phyloP scores from a whole-genome alignment of 2,888 invertebrate genomes.

The Metallyticus violacea region DNA sequence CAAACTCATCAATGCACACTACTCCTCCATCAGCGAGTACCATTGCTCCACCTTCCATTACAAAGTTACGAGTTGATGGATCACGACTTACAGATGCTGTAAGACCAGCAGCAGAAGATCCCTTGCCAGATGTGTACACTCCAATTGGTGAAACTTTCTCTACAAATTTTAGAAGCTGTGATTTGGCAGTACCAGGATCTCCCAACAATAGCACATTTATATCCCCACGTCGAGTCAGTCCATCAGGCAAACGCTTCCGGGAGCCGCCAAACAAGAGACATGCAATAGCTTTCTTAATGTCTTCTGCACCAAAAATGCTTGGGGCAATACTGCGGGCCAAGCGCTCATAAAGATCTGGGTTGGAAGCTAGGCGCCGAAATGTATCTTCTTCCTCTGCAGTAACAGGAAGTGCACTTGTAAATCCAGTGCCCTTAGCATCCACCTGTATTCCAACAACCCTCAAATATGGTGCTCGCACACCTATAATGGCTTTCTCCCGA shows the following conservation, averaged over 20 bases:
- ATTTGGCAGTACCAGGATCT: slow-evolving; percentile 99
- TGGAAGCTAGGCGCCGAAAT: slow-evolving; percentile 78
- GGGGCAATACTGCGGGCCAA: slow-evolving; percentile 91
- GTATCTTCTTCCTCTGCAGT: slow-evolving; percentile 75
- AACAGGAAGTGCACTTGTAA: slow-evolving; percentile 46
- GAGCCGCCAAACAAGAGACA: slow-evolving; percentile 92
- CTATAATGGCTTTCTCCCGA: slow-evolving; percentile 77
- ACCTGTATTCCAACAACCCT: slow-evolving; percentile 90
- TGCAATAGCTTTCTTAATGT: slow-evolving; percentile 96
- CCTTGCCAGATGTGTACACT: slow-evolving; percentile 99
- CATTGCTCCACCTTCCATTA: slow-evolving; percentile 99
- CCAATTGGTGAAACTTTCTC: slow-evolving; percentile 92
- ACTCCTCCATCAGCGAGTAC: slow-evolving; percentile 98
- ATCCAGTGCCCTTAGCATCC: slow-evolving; percentile 74
- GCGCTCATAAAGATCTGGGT: slow-evolving; percentile 83
- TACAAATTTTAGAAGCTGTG: slow-evolving; percentile 95
- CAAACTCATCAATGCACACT: slow-evolving; percentile 99
- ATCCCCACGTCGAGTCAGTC: slow-evolving; percentile 91
- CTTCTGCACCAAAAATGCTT: slow-evolving; percentile 89
- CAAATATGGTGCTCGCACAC: slow-evolving; percentile 91
- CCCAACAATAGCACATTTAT: slow-evolving; percentile 93
- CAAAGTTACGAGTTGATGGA: slow-evolving; percentile 86
- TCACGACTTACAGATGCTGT: slow-evolving; percentile 97
- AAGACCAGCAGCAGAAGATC: slow-evolving; percentile 97
- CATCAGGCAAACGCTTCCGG: slow-evolving; percentile 88